Conservation (phyloP, 2,113 vertebrate species). For the Heloderma charlesbogerti region DNA sequence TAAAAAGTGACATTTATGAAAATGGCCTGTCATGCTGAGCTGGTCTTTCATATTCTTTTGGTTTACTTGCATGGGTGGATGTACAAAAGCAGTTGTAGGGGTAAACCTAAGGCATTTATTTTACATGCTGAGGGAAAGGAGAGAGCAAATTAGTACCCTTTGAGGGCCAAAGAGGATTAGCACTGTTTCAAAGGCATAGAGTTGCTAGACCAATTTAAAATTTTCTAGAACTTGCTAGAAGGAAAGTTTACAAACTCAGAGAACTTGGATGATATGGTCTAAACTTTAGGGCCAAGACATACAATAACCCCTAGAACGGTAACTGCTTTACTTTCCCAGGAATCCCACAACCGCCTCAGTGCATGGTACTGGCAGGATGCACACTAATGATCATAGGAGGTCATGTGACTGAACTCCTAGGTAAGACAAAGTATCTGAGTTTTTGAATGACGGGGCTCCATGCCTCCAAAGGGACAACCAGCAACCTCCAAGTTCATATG, state of each 20-base stretch:
- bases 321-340: neutral
- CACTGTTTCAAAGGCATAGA: neutral
- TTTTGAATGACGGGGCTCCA: neutral
- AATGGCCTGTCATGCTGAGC: slow-evolving; percentile 21
- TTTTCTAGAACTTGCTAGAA: neutral
- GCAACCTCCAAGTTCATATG: neutral
- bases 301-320: neutral
- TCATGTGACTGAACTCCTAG: neutral
- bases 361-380: neutral
- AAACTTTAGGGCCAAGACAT: neutral
- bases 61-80: neutral
- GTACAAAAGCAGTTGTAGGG: neutral
- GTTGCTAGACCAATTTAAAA: neutral
- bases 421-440: neutral
- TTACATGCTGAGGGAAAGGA: neutral
- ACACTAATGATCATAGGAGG: neutral
- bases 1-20: slow-evolving; percentile 34
- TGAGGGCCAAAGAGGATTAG: neutral
- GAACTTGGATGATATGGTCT: neutral
- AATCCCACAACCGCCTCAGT: neutral
- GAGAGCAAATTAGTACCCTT: neutral
- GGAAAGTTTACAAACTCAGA: neutral
- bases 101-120: neutral
- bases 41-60: neutral
- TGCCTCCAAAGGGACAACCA: neutral